These are phyloP conservation scores for Thamnaconus septentrionalis DNA, from an alignment of 2,113 vertebrate species.

Conservation along the genomic window DNA sequence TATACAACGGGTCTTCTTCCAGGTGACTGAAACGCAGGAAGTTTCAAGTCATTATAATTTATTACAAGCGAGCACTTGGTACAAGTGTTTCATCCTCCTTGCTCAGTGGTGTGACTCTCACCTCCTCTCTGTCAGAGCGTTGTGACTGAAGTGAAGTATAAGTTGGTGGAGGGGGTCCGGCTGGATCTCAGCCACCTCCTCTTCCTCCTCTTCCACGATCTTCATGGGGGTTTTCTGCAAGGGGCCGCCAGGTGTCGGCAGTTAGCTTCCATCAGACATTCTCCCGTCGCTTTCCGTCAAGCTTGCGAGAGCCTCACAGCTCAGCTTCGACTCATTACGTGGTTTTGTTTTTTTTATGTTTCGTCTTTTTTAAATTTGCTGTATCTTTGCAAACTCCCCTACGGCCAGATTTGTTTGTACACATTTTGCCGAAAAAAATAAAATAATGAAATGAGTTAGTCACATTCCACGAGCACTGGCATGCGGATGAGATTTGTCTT, in stretches of 20 bases:
- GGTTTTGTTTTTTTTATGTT: too few species aligned
- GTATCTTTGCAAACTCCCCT: background rate
- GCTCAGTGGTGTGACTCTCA: slow-evolving; percentile 50
- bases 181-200: slow-evolving; percentile 84
- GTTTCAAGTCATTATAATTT: too few species aligned
- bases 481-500: slow-evolving; percentile 49
- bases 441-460: slow-evolving; percentile 5
- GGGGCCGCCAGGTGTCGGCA: slow-evolving; percentile 50
- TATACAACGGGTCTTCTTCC: slow-evolving; percentile 92
- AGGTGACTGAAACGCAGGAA: slow-evolving; percentile 77
- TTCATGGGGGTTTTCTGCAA: slow-evolving; percentile 87
- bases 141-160: slow-evolving; percentile 95
- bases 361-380: background rate
- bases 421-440: slow-evolving; percentile 28
- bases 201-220: slow-evolving; percentile 88
- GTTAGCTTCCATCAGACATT: slow-evolving; percentile 28
- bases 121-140: slow-evolving; percentile 94
- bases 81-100: background rate
- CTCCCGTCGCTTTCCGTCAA: background rate
- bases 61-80: too few species aligned
- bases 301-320: background rate
- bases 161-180: slow-evolving; percentile 97
- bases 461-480: slow-evolving; percentile 39
- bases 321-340: too few species aligned
- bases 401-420: too few species aligned